phyloP scores from a whole-genome alignment of 2,797 vertebrate genomes.

The Natrix natrix region DNA sequence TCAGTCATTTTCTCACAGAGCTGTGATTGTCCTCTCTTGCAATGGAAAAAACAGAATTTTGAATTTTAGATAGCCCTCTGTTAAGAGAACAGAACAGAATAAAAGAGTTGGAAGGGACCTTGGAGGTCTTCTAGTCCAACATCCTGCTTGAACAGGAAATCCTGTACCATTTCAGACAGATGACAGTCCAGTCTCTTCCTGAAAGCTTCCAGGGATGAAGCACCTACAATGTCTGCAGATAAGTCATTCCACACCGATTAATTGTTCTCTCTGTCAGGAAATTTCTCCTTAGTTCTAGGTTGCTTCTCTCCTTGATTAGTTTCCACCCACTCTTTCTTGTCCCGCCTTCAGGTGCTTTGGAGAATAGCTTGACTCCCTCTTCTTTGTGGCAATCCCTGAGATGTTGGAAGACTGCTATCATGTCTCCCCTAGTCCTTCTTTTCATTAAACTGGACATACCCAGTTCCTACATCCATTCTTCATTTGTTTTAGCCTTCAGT shows the following conservation, averaged over 20 bases:
- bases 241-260: background rate
- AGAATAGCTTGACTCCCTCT: background rate
- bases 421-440: background rate
- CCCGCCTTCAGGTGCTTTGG: no score
- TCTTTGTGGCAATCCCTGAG: background rate
- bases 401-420: rapidly evolving
- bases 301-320: background rate
- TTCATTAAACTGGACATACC: background rate
- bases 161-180: background rate
- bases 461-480: background rate
- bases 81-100: no score
- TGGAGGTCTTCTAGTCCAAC: no score
- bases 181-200: background rate
- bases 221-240: background rate
- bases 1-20: conserved; percentile 9
- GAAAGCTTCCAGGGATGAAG: background rate
- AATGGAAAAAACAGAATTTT: background rate
- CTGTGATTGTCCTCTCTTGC: conserved; percentile 9
- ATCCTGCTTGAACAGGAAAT: no score
- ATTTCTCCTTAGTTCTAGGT: rapidly evolving
- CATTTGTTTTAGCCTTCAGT: background rate
- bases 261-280: background rate
- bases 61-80: conserved; percentile 4
- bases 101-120: no score
- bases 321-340: background rate